Base-by-base conservation (phyloP, 2,888 invertebrate genomes). In the Gasteruption jaculator region DNA sequence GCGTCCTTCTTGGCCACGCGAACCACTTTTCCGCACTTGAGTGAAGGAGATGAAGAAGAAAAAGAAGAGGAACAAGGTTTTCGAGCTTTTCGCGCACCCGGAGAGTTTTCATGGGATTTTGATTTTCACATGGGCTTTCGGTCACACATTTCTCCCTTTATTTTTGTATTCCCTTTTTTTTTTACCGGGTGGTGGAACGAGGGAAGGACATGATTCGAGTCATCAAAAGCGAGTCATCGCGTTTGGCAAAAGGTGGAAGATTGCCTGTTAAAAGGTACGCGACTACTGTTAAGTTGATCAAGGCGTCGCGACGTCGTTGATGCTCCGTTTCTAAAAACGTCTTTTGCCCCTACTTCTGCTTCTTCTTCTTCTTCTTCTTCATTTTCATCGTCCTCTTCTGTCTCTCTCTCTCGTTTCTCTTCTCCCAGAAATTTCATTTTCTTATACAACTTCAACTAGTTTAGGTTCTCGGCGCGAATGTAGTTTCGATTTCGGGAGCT, bases 231-330 rank as follows among this genome's bases (percentile, higher is more conserved):
- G 57, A 61, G 58, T 61, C 64, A 63, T 65, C 65, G n/a, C n/a
- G n/a, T n/a, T n/a, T n/a, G n/a, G n/a, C n/a, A n/a, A n/a, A 66
- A 66, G 65, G 65, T 64, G 63, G 66, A 69, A 59, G 66, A n/a
- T 67, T 68, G 62, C 59, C 57, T 58, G n/a, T n/a, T n/a, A n/a
- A n/a, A 64, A 68, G 63, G 65, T 67, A 63, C 65, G 60, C 65
- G 64, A 66, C 64, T 61, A 63, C 65, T 65, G 61, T 56, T n/a
- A n/a, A n/a, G n/a, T n/a, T 60, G 53, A 52, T 60, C 60, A 59
- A 62, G 63, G 62, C 61, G 57, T 58, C 63, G 58, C 64, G 65
- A 63, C 67, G 62, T 60, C 61, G 63, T 63, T 57, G 61, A 64
- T 61, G 60, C 61, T 64, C 59, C 57, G 59, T 61, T 58, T 68